Percentiles rank a stretch among this genome's conserved stretches.
These are phyloP conservation scores for Leptinotarsa defecta DNA, from an alignment of 1,140 invertebrate genomes.

Conservation along the genomic window DNA sequence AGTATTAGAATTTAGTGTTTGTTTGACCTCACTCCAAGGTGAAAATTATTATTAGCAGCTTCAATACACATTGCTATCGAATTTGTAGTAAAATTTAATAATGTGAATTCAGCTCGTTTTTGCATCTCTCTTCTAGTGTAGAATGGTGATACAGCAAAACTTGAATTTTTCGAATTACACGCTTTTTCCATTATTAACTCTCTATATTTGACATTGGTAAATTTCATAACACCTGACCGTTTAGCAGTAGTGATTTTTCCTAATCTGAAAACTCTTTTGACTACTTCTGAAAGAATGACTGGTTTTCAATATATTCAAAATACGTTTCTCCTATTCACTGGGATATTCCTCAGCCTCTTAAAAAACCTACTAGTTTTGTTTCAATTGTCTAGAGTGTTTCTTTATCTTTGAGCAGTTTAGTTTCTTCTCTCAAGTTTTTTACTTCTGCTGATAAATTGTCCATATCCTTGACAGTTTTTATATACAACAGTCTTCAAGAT, in stretches of 20 bases:
- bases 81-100: too few relatives aligned
- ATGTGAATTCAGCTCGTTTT: slow-evolving; percentile 7
- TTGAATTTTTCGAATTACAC: not conserved
- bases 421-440: not conserved
- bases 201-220: slow-evolving; percentile 2
- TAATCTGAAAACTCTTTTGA: not conserved
- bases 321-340: not conserved
- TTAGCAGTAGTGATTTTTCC: not conserved
- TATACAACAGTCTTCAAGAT: slow-evolving; percentile 11
- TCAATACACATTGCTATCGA: too few relatives aligned
- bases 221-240: not conserved
- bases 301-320: slow-evolving; percentile 2
- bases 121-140: not conserved
- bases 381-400: not conserved
- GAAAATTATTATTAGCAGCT: slow-evolving; percentile 1
- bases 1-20: too few relatives aligned
- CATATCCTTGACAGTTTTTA: not conserved
- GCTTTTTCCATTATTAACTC: slow-evolving; percentile 3
- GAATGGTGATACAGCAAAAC: slow-evolving; percentile 12
- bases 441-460: not conserved
- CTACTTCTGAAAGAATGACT: not conserved
- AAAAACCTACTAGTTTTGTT: slow-evolving; percentile 4
- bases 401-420: not conserved
- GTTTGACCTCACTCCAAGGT: too few relatives aligned
- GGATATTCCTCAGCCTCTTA: not conserved